Conservation (phyloP, 2,797 vertebrate species). For the Sebastes hubbsi region DNA sequence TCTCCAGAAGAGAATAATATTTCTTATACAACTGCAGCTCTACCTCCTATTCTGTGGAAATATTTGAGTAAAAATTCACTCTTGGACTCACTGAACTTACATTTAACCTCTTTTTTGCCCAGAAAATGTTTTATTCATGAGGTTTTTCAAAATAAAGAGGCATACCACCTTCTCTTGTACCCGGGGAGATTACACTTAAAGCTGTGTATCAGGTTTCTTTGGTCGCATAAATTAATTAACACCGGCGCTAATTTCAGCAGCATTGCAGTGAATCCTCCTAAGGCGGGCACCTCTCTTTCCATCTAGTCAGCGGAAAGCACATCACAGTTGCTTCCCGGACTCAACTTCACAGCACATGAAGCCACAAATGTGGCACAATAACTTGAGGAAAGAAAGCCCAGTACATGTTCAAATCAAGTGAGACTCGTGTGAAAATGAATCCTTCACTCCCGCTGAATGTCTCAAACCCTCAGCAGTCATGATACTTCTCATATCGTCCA, state of each 20-base stretch:
- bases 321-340: constrained; percentile 43
- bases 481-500: constrained; percentile 8
- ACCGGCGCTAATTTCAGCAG: constrained; percentile 67
- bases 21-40: background rate
- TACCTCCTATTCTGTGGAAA: background rate
- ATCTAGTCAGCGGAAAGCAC: constrained; percentile 72
- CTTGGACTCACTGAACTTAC: constrained; percentile 8
- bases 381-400: constrained; percentile 38
- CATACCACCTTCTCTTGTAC: constrained; percentile 22
- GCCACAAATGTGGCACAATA: constrained; percentile 13
- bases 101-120: constrained; percentile 6
- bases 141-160: constrained; percentile 19
- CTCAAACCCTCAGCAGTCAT: constrained; percentile 19
- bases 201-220: constrained; percentile 49
- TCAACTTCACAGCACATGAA: constrained; percentile 39
- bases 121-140: constrained; percentile 44
- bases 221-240: constrained; percentile 71
- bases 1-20: background rate
- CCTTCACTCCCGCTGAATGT: constrained; percentile 26
- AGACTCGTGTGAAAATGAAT: constrained; percentile 42
- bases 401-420: constrained; percentile 45
- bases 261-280: constrained; percentile 61
- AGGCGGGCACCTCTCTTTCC: constrained; percentile 66
- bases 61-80: background rate
- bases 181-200: constrained; percentile 35